Conservation (phyloP, 2,888 invertebrate species). For the Acanthosoma haemorrhoidale region DNA sequence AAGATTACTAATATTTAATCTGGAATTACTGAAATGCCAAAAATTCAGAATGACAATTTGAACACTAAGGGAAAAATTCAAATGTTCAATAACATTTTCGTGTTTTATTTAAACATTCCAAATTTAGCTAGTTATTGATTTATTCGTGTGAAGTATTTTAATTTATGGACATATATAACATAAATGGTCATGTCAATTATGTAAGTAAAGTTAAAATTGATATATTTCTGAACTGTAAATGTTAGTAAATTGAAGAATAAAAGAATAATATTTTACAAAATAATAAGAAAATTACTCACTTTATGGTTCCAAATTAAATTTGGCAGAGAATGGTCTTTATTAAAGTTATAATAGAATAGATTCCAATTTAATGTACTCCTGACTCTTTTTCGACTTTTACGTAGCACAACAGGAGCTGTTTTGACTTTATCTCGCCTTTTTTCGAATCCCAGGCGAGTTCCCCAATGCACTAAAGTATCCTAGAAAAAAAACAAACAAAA, state of each 20-base stretch:
- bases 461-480: constrained; percentile 68
- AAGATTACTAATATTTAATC: too few relatives aligned
- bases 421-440: constrained; percentile 52
- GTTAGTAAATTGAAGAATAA: neutral
- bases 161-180: too few relatives aligned
- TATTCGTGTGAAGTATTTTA: too few relatives aligned
- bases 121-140: too few relatives aligned
- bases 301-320: constrained; percentile 99
- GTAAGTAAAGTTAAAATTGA: too few relatives aligned
- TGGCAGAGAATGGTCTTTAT: constrained; percentile 86
- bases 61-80: too few relatives aligned
- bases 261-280: neutral
- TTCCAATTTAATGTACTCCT: constrained; percentile 87
- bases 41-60: too few relatives aligned
- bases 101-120: too few relatives aligned
- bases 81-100: too few relatives aligned
- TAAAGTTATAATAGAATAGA: constrained; percentile 92
- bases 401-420: constrained; percentile 82
- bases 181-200: too few relatives aligned
- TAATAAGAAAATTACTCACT: constrained; percentile 48
- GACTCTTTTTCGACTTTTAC: constrained; percentile 81
- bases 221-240: too few relatives aligned
- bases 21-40: too few relatives aligned
- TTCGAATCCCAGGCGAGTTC: constrained; percentile 56
- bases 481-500: constrained; percentile 43